These are phyloP conservation scores for Euschistus heros DNA, from an alignment of 1,140 invertebrate species.

Conservation along the genomic window DNA sequence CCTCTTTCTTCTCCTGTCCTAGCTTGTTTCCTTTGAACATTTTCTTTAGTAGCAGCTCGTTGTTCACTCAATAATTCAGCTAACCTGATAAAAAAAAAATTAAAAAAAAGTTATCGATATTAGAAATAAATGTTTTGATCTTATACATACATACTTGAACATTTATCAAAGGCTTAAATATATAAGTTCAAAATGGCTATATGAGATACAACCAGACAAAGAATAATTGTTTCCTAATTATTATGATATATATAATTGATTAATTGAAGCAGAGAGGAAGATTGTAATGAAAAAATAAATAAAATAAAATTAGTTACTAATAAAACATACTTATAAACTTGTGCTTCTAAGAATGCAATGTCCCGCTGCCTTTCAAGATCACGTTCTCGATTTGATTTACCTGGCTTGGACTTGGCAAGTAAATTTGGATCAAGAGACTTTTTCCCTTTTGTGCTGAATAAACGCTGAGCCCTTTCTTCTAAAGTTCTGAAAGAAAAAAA, in stretches of 20 bases:
- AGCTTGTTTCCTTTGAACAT: slow-evolving; percentile 96
- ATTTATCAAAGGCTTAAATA: no score
- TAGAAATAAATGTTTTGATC: no score
- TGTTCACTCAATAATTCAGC: slow-evolving; percentile 74
- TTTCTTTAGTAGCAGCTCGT: slow-evolving; percentile 86
- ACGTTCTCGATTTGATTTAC: slow-evolving; percentile 51
- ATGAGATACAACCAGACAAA: neutral
- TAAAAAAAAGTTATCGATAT: slow-evolving; percentile 4
- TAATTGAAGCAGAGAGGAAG: neutral
- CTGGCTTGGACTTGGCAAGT: slow-evolving; percentile 72
- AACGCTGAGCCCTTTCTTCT: slow-evolving; percentile 88
- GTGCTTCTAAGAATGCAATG: slow-evolving; percentile 75
- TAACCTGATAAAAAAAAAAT: slow-evolving; percentile 42
- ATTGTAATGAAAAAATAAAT: no score
- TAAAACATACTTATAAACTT: slow-evolving; percentile 46
- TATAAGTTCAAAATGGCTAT: neutral
- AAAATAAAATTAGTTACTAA: no score
- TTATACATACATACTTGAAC: no score
- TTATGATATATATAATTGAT: neutral
- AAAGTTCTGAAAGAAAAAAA: slow-evolving; percentile 53
- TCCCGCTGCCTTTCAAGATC: slow-evolving; percentile 68
- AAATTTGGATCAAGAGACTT: slow-evolving; percentile 78
- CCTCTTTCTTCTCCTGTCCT: slow-evolving; percentile 88
- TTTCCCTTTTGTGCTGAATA: slow-evolving; percentile 93
- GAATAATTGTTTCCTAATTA: neutral